A percentile compares a stretch with the other conserved stretches of the same genome.
These are phyloP conservation scores for Liposcelis brunnea DNA, from an alignment of 2,888 invertebrate genomes.

Conservation along the genomic window DNA sequence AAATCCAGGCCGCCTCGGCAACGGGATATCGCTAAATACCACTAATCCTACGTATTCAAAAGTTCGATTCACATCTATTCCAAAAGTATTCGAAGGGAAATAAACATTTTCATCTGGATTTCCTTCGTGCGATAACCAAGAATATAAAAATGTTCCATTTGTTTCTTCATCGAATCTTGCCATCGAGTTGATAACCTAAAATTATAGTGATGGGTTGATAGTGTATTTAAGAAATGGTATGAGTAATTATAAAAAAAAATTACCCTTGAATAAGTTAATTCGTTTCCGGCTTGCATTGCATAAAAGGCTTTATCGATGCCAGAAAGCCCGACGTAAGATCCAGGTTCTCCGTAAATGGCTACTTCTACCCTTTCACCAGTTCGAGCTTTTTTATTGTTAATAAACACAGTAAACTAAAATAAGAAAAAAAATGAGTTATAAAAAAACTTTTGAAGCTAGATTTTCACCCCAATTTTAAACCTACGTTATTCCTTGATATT, in stretches of 20 bases:
- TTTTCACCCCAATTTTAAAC: constrained; percentile 15
- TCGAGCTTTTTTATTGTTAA: constrained; percentile 86
- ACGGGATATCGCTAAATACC: constrained; percentile 76
- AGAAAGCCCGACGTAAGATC: constrained; percentile 82
- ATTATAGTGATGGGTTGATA: too few species aligned
- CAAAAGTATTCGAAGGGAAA: constrained; percentile 78
- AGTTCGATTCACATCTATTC: constrained; percentile 85
- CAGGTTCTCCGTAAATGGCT: constrained; percentile 84
- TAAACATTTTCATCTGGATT: constrained; percentile 71
- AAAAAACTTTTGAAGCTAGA: neutral
- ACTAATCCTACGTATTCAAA: constrained; percentile 74
- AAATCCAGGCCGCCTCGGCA: constrained; percentile 44
- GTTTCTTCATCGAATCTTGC: constrained; percentile 68
- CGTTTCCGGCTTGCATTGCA: constrained; percentile 85
- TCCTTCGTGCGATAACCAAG: constrained; percentile 71
- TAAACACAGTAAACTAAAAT: constrained; percentile 55
- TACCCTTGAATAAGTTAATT: constrained; percentile 69
- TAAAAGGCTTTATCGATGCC: constrained; percentile 80
- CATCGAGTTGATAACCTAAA: constrained; percentile 67
- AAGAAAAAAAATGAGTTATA: constrained; percentile 12
- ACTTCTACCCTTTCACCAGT: constrained; percentile 87
- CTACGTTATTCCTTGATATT: constrained; percentile 75
- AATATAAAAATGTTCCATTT: constrained; percentile 66
- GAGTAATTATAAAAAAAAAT: neutral
- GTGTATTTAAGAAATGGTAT: too few species aligned